Conservation (phyloP, 2,888 invertebrate genomes). For the Dryobota labecula region DNA sequence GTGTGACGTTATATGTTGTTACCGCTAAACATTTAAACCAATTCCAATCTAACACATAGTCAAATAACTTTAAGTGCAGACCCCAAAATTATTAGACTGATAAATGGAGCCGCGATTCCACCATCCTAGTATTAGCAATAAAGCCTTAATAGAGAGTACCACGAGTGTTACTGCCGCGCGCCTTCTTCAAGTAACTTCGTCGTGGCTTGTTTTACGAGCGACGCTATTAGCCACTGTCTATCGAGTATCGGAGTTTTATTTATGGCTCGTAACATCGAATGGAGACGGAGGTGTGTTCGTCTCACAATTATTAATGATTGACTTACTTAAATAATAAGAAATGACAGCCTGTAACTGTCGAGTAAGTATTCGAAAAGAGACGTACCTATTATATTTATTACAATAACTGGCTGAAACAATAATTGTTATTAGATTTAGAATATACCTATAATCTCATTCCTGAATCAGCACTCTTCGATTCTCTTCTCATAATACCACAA, state of each 20-base stretch:
- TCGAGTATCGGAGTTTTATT: conserved; percentile 42
- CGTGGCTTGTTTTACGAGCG: conserved; percentile 40
- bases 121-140: conserved; percentile 15
- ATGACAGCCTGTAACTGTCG: conserved; percentile 5
- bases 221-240: conserved; percentile 41
- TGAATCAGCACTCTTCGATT: neutral
- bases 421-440: neutral
- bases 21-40: neutral
- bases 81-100: neutral
- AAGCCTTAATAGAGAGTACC: conserved; percentile 13
- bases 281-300: conserved; percentile 19
- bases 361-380: neutral
- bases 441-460: neutral
- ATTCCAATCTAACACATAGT: neutral
- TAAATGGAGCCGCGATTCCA: neutral
- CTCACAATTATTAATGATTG: conserved; percentile 21
- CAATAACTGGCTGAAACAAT: neutral
- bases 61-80: neutral
- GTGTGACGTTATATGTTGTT: too few relatives aligned
- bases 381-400: neutral
- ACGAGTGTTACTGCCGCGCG: conserved; percentile 14
- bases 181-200: conserved; percentile 3
- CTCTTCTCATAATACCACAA: neutral
- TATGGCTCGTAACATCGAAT: conserved; percentile 35
- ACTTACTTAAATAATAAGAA: conserved; percentile 1